phyloP scores from a whole-genome alignment of 2,888 invertebrate species.

The Oligia fasciuncula region DNA sequence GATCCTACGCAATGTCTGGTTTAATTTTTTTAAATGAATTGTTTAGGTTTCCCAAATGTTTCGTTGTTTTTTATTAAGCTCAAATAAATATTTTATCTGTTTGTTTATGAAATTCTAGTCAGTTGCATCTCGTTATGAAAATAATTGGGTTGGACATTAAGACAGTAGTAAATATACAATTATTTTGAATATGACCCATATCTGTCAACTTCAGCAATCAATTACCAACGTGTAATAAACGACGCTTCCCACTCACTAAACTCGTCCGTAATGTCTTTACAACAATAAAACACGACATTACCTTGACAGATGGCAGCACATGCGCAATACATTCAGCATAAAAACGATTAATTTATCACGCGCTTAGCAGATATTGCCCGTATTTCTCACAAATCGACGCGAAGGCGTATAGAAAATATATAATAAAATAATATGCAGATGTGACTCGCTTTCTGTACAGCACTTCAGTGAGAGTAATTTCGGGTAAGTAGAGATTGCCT shows the following conservation, averaged over 20 bases:
- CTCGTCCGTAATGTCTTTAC: background rate
- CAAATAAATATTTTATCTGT: no score
- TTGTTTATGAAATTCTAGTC: no score
- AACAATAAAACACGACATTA: constrained; percentile 29
- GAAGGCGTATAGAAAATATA: constrained; percentile 45
- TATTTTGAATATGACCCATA: no score
- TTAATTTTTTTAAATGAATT: no score
- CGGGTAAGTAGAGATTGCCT: constrained; percentile 1
- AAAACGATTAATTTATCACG: constrained; percentile 24
- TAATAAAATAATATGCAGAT: constrained; percentile 44
- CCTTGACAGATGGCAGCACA: constrained; percentile 21
- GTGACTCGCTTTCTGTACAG: constrained; percentile 1
- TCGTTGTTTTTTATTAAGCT: no score
- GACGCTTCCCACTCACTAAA: no score
- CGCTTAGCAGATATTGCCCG: constrained; percentile 43
- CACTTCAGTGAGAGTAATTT: background rate
- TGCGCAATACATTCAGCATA: constrained; percentile 11
- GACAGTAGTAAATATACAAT: no score
- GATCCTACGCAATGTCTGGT: no score
- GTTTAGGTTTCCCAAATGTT: no score
- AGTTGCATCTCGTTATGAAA: no score
- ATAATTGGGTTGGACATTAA: no score
- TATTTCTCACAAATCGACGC: constrained; percentile 32
- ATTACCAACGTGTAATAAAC: background rate
- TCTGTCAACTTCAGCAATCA: background rate